These are phyloP conservation scores for Bombus haemorrhoidalis DNA, from an alignment of 1,140 invertebrate species.

Conservation along the genomic window DNA sequence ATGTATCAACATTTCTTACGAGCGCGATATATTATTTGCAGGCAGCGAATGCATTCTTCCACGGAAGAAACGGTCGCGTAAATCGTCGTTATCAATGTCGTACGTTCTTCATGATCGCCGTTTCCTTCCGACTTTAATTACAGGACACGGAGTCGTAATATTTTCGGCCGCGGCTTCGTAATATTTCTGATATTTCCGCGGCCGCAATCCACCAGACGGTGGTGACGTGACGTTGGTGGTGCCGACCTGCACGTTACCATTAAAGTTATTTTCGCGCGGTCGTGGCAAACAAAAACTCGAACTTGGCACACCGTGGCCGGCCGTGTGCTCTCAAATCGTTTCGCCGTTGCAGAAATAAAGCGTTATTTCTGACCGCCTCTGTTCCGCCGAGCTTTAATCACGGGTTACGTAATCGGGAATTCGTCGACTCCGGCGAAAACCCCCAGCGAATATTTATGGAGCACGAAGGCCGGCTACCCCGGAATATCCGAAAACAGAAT, in stretches of 20 bases:
- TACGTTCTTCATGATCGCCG: slow-evolving; percentile 30
- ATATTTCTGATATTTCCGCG: slow-evolving; percentile 19
- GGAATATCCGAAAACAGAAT: slow-evolving; percentile 21
- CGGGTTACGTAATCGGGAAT: slow-evolving; percentile 38
- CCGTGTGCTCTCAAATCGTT: not conserved
- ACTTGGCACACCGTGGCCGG: not conserved
- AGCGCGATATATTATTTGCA: slow-evolving; percentile 51
- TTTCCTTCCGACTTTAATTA: slow-evolving; percentile 39
- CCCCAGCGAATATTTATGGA: slow-evolving; percentile 15
- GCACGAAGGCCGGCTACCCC: not conserved
- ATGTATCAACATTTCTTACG: slow-evolving; percentile 57
- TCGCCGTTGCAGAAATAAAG: slow-evolving; percentile 9
- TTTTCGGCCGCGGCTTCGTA: not conserved
- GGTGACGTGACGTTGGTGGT: not conserved
- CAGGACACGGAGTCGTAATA: not conserved
- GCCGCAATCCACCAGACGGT: not conserved
- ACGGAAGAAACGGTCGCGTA: slow-evolving; percentile 6
- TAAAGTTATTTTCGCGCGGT: slow-evolving; percentile 31
- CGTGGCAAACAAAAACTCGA: slow-evolving; percentile 2
- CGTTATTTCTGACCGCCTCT: slow-evolving; percentile 17
- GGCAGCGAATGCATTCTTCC: slow-evolving; percentile 16
- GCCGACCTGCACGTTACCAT: not conserved
- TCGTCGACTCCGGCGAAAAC: not conserved
- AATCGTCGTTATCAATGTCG: slow-evolving; percentile 53
- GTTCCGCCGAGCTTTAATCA: slow-evolving; percentile 11